Percentiles rank a stretch among this genome's conserved stretches.
Evolutionary conservation across 2,888 invertebrate species (phyloP).

Genomic region (Stenodera caucasica): DNA sequence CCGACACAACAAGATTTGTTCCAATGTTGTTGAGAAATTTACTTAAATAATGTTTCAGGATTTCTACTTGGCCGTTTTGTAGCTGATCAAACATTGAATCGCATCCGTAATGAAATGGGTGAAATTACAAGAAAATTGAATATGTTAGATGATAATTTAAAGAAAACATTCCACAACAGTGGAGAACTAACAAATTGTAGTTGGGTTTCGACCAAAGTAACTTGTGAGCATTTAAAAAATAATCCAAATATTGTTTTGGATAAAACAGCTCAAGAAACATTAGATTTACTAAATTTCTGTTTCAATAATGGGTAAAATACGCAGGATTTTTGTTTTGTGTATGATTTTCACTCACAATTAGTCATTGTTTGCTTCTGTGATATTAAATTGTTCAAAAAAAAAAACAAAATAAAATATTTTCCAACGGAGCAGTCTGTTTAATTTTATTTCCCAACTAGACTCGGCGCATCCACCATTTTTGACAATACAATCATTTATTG

Average conservation of each 20-base stretch:
- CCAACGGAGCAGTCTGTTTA: too few species aligned
- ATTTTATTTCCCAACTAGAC: not conserved
- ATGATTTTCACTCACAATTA: not conserved
- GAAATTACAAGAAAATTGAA: conserved; percentile 40
- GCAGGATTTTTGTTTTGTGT: not conserved
- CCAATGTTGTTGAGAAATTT: not conserved
- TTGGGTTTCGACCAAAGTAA: conserved; percentile 25
- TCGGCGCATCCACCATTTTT: not conserved
- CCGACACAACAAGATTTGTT: conserved; percentile 8
- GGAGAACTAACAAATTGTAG: conserved; percentile 21
- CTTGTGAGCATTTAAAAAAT: conserved; percentile 14
- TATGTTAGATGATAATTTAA: conserved; percentile 31
- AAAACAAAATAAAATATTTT: too few species aligned
- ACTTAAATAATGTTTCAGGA: conserved; percentile 42
- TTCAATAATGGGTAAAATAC: conserved; percentile 30
- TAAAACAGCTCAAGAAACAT: conserved; percentile 6
- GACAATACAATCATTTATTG: not conserved
- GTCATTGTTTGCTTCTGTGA: not conserved
- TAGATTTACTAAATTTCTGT: conserved; percentile 31
- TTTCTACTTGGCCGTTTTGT: conserved; percentile 57
- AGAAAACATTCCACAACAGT: conserved; percentile 32
- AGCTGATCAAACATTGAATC: conserved; percentile 50
- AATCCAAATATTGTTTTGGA: not conserved
- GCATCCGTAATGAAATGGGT: conserved; percentile 43
- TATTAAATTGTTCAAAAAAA: not conserved